These are phyloP conservation scores for Hyposoter didymator DNA, from an alignment of 2,888 invertebrate genomes.

Conservation along the genomic window DNA sequence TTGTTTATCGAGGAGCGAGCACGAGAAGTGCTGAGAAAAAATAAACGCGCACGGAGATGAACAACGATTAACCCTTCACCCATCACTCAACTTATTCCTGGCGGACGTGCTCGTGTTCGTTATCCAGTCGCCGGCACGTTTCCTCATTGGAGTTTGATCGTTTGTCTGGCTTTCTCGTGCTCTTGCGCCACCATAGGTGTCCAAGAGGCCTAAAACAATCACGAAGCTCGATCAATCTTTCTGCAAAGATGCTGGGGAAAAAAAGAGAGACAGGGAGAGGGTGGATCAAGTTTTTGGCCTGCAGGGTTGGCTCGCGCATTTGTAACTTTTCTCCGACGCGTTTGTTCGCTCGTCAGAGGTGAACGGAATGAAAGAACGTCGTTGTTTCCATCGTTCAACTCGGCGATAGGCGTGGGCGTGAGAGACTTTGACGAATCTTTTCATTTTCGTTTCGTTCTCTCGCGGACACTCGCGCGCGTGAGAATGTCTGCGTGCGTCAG, in stretches of 20 bases:
- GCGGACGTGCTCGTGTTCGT: conserved; percentile 59
- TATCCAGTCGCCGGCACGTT: conserved; percentile 56
- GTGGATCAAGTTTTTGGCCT: conserved; percentile 15
- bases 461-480: conserved; percentile 15
- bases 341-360: conserved; percentile 53
- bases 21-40: conserved; percentile 14
- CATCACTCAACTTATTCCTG: conserved; percentile 65
- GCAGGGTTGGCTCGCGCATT: conserved; percentile 48
- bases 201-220: conserved; percentile 72
- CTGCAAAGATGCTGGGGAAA: conserved; percentile 57
- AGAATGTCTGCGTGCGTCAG: conserved; percentile 20
- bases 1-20: conserved; percentile 6
- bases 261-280: conserved; percentile 27
- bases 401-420: conserved; percentile 64
- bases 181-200: conserved; percentile 68
- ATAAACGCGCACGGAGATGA: conserved; percentile 42
- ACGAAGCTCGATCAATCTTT: conserved; percentile 73
- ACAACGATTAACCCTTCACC: conserved; percentile 69
- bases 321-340: conserved; percentile 51
- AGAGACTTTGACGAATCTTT: conserved; percentile 73
- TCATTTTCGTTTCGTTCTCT: conserved; percentile 62
- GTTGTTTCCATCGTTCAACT: conserved; percentile 63
- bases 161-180: conserved; percentile 12
- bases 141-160: conserved; percentile 34
- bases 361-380: conserved; percentile 52